Conservation (phyloP, 2,797 vertebrate species). For the Premnoplex brunnescens region DNA sequence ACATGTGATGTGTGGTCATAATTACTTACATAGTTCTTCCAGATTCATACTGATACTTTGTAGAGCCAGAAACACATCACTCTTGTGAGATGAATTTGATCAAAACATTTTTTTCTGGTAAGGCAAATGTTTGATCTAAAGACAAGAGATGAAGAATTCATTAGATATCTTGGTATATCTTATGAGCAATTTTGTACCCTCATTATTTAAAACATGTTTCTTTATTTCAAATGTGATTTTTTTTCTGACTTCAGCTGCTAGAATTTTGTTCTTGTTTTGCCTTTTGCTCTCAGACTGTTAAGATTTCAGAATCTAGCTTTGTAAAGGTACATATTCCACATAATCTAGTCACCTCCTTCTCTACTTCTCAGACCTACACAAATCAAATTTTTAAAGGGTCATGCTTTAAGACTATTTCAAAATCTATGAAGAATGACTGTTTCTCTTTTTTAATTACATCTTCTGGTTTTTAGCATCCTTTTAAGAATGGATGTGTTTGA, state of each 20-base stretch:
- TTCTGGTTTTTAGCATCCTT: background rate
- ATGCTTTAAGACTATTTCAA: background rate
- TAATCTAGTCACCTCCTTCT: background rate
- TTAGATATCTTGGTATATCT: background rate
- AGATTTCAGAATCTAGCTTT: background rate
- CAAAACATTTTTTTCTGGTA: background rate
- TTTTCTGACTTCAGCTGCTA: background rate
- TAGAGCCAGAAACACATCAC: background rate
- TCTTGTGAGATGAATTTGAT: background rate
- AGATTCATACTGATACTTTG: background rate
- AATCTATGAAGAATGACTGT: background rate
- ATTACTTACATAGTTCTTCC: background rate
- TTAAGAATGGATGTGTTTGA: background rate
- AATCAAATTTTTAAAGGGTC: background rate
- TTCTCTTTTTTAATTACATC: background rate
- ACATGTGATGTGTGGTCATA: background rate
- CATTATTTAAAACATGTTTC: background rate
- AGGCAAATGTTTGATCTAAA: background rate
- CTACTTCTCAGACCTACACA: background rate
- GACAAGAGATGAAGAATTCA: background rate
- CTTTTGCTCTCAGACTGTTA: background rate
- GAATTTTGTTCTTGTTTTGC: background rate
- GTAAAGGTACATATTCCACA: rapidly evolving
- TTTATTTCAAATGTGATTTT: background rate
- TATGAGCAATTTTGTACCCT: background rate